phyloP scores from a whole-genome alignment of 2,797 vertebrate species.

The Acestrorhynchus altus region DNA sequence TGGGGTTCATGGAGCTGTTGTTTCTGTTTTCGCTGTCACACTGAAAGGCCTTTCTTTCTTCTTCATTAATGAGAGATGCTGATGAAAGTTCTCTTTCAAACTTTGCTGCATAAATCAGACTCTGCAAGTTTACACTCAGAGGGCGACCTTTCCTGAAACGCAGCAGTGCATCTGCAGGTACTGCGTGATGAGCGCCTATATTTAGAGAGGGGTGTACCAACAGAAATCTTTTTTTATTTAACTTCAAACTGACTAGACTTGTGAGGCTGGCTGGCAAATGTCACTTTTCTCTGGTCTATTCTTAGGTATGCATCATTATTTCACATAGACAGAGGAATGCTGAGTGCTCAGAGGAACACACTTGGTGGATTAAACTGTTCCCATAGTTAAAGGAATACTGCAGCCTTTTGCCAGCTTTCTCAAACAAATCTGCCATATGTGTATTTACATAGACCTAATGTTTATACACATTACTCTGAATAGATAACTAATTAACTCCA shows the following conservation, averaged over 20 bases:
- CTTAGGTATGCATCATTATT: conserved; percentile 73
- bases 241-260: conserved; percentile 67
- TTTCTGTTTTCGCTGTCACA: not conserved
- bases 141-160: not conserved
- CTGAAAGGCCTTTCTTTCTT: not conserved
- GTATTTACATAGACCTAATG: too few relatives aligned
- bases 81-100: not conserved
- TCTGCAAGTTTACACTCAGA: not conserved
- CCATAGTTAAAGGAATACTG: not conserved
- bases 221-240: conserved; percentile 65
- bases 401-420: not conserved
- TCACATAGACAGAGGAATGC: conserved; percentile 74
- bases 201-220: conserved; percentile 22
- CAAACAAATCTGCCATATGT: too few relatives aligned
- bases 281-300: conserved; percentile 53
- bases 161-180: not conserved
- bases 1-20: not conserved
- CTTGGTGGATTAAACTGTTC: not conserved
- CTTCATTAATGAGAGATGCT: not conserved
- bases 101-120: not conserved
- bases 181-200: not conserved
- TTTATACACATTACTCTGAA: not conserved
- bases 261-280: conserved; percentile 59
- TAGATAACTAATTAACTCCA: too few relatives aligned
- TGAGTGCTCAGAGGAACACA: conserved; percentile 49